A percentile compares a stretch with the other conserved stretches of the same genome.
These are phyloP conservation scores for Hirundichthys speculiger DNA, from an alignment of 2,113 vertebrate species.

Conservation along the genomic window DNA sequence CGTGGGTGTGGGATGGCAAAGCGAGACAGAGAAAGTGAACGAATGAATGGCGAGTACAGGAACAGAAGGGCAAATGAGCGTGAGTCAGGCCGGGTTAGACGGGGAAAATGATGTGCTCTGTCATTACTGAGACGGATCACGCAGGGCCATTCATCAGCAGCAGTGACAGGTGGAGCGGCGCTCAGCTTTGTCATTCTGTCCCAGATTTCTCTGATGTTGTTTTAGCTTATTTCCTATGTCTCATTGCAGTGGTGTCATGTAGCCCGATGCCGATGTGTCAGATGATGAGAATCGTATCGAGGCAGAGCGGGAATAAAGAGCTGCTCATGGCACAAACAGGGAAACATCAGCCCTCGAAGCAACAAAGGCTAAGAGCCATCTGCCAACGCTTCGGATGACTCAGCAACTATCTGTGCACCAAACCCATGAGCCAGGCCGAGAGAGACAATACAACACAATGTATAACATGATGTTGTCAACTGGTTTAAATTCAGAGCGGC, in stretches of 20 bases:
- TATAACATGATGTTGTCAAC: conserved; percentile 7
- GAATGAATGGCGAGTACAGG: conserved; percentile 18
- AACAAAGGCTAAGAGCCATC: conserved; percentile 15
- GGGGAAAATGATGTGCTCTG: conserved; percentile 18
- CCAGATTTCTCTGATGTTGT: too few species aligned
- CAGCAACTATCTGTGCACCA: conserved; percentile 15
- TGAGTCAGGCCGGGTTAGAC: conserved; percentile 51
- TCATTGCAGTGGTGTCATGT: background rate
- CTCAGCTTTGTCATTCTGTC: too few species aligned
- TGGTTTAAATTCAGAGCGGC: conserved; percentile 30
- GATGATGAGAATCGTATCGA: conserved; percentile 41
- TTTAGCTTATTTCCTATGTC: background rate
- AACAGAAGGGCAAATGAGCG: conserved; percentile 22
- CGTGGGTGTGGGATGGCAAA: conserved; percentile 25
- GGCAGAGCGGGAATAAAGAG: conserved; percentile 19
- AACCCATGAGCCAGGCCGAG: conserved; percentile 31
- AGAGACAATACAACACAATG: background rate
- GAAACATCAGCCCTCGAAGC: conserved; percentile 17
- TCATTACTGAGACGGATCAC: conserved; percentile 25
- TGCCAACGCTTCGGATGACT: conserved; percentile 13
- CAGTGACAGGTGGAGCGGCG: conserved; percentile 30
- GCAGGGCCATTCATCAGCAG: conserved; percentile 30
- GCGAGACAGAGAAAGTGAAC: conserved; percentile 29
- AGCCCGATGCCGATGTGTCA: conserved; percentile 29
- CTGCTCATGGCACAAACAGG: conserved; percentile 37